Evolutionary conservation across 2,797 vertebrate species (phyloP).

Genomic region (Botia almorhae): DNA sequence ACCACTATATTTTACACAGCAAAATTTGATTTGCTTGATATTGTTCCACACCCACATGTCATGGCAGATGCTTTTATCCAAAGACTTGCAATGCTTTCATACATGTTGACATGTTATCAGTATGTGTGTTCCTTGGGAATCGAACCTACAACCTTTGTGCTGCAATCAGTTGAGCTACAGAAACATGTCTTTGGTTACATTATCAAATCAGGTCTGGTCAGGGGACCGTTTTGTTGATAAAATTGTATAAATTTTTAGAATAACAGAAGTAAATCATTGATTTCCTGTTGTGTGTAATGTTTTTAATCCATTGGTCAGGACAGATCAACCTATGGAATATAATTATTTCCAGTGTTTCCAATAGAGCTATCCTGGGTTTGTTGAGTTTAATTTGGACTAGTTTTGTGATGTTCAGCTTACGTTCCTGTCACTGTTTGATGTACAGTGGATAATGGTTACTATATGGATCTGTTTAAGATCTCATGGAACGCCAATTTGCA

Average conservation of each 20-base stretch:
- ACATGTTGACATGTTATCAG: too few relatives aligned
- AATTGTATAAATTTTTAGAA: not conserved
- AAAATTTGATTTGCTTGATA: not conserved
- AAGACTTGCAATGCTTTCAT: too few relatives aligned
- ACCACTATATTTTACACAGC: too few relatives aligned
- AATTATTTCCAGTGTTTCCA: too few relatives aligned
- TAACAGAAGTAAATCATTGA: not conserved
- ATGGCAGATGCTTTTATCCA: too few relatives aligned
- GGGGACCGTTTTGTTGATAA: not conserved
- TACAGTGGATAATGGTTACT: conserved; percentile 58
- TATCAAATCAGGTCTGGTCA: not conserved
- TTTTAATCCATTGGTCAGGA: not conserved
- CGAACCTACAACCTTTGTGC: not conserved
- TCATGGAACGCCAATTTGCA: conserved; percentile 67
- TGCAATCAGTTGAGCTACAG: too few relatives aligned
- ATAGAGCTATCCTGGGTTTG: not conserved
- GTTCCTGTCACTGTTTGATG: conserved; percentile 29
- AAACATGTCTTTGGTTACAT: not conserved
- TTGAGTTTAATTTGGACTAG: conserved; percentile 61
- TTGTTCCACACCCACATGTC: too few relatives aligned
- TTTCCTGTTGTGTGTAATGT: not conserved
- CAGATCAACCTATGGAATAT: not conserved
- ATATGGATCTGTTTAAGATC: conserved; percentile 65
- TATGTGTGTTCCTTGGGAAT: too few relatives aligned
- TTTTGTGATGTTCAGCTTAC: conserved; percentile 53